Conservation (phyloP, 2,797 vertebrate genomes). For the Lithobates pipiens region DNA sequence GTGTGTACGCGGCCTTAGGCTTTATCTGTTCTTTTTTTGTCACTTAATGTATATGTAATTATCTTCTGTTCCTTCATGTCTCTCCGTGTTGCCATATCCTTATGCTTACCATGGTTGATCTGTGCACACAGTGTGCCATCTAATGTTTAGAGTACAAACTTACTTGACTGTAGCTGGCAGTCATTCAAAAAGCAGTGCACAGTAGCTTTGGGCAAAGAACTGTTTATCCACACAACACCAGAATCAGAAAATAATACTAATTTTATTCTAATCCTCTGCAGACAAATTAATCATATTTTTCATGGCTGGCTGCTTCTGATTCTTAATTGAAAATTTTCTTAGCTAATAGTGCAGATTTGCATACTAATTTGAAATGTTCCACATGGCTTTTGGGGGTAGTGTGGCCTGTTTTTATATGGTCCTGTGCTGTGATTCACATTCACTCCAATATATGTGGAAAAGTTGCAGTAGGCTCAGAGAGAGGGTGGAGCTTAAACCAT, state of each 20-base stretch:
- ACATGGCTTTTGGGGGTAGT: too few species aligned
- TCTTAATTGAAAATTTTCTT: neutral
- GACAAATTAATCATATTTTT: neutral
- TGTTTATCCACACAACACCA: neutral
- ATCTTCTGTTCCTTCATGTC: too few species aligned
- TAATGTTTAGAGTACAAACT: neutral
- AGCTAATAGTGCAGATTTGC: neutral
- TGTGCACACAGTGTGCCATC: neutral
- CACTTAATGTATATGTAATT: too few species aligned
- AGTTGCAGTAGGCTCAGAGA: too few species aligned
- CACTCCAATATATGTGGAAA: too few species aligned
- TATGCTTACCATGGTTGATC: neutral
- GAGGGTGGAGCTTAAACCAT: too few species aligned
- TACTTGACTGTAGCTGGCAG: neutral
- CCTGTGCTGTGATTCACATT: too few species aligned
- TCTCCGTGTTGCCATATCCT: too few species aligned
- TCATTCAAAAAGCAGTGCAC: neutral
- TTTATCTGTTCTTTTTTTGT: too few species aligned
- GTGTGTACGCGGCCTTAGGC: too few species aligned
- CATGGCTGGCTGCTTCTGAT: neutral
- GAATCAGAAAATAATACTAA: neutral
- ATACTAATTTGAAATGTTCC: neutral
- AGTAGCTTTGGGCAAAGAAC: neutral
- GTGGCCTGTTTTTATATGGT: too few species aligned
- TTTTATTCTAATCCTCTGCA: neutral